These are phyloP conservation scores for Halcyon smyrnensis DNA, from an alignment of 2,797 vertebrate genomes.

Conservation along the genomic window DNA sequence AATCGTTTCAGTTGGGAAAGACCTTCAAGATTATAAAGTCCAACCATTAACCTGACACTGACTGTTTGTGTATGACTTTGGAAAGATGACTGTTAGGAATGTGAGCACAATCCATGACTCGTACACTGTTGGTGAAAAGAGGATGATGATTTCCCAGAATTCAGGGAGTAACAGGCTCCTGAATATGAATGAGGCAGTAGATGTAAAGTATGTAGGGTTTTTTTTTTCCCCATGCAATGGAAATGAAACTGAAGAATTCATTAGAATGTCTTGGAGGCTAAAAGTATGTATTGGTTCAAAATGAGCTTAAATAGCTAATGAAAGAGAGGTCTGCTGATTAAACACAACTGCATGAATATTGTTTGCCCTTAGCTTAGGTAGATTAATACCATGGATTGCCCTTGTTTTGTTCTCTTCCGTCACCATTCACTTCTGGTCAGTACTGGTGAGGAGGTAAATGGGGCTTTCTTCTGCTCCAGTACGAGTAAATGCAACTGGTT, in stretches of 20 bases:
- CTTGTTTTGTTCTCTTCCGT: neutral
- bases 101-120: neutral
- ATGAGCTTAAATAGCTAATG: neutral
- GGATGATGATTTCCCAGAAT: neutral
- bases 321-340: neutral
- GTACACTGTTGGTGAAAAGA: neutral
- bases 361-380: neutral
- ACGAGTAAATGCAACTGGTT: neutral
- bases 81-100: neutral
- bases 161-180: neutral
- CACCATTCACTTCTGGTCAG: neutral
- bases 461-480: neutral
- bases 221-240: neutral
- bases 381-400: neutral
- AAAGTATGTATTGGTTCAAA: neutral
- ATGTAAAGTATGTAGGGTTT: neutral
- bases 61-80: neutral
- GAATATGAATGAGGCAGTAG: neutral
- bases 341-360: neutral
- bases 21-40: too few species aligned
- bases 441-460: neutral
- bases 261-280: neutral
- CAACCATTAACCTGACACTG: too few species aligned
- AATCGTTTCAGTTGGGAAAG: too few species aligned
- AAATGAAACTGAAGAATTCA: neutral